These are phyloP conservation scores for Drosophila ercepeae DNA, from an alignment of 1,140 invertebrate genomes.

Conservation along the genomic window DNA sequence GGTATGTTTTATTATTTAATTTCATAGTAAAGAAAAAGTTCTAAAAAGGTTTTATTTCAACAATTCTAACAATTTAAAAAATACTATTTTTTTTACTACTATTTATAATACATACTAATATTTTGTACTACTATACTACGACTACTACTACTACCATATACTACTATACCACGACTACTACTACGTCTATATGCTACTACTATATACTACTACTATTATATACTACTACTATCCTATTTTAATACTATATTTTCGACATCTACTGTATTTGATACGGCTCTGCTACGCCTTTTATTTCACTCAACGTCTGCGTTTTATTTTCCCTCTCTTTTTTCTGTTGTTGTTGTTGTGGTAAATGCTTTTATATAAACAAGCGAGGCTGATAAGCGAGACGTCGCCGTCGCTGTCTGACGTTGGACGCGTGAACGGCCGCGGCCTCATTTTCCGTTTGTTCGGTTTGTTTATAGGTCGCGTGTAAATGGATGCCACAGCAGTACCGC, in stretches of 20 bases:
- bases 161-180: too few species aligned
- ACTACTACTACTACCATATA: too few species aligned
- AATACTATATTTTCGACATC: neutral
- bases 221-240: too few species aligned
- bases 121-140: too few species aligned
- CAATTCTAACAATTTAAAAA: too few species aligned
- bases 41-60: too few species aligned
- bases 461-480: constrained; percentile 78
- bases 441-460: constrained; percentile 49
- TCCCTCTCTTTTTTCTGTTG: neutral
- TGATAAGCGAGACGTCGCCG: constrained; percentile 56
- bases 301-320: constrained; percentile 2
- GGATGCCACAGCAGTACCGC: constrained; percentile 9
- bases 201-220: too few species aligned
- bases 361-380: constrained; percentile 44
- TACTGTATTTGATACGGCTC: neutral
- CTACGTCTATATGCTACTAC: too few species aligned
- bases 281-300: constrained; percentile 28
- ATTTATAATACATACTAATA: too few species aligned
- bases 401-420: constrained; percentile 40
- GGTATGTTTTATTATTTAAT: neutral
- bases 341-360: constrained; percentile 24
- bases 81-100: too few species aligned
- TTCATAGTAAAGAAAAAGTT: too few species aligned
- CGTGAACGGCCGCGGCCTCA: constrained; percentile 68